Conservation (phyloP, 2,113 vertebrate genomes). For the Muntiacus muntjak region DNA sequence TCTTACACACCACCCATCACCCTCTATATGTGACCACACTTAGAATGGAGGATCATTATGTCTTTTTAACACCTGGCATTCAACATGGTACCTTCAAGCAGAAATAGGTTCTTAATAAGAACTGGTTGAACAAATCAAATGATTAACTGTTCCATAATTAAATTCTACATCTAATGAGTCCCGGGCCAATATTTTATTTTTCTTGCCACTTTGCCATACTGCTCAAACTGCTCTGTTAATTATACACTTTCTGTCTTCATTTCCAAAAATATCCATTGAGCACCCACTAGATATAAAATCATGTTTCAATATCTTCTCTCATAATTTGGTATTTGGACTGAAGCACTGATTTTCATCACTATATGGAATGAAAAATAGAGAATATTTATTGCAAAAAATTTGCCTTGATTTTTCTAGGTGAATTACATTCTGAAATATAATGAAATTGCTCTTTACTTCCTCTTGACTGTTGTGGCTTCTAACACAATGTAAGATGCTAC, state of each 20-base stretch:
- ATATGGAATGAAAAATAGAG: neutral
- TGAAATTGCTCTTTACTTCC: neutral
- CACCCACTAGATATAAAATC: neutral
- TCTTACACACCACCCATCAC: neutral
- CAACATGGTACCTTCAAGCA: neutral
- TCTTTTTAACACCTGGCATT: neutral
- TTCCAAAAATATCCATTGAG: neutral
- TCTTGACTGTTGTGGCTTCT: neutral
- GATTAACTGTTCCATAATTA: slow-evolving; percentile 3
- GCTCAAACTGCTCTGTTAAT: slow-evolving; percentile 3
- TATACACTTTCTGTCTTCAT: neutral
- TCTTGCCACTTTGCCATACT: neutral
- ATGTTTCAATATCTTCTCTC: neutral
- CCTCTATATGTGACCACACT: neutral
- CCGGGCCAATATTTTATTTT: neutral
- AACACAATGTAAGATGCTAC: neutral
- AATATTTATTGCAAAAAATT: neutral
- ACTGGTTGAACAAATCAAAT: slow-evolving; percentile 22
- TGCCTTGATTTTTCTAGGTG: slow-evolving; percentile 10
- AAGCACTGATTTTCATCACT: neutral
- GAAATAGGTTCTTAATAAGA: neutral
- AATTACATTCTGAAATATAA: neutral
- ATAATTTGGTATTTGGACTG: neutral
- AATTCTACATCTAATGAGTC: neutral
- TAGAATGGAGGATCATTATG: neutral